Evolutionary conservation across 2,113 vertebrate species (phyloP).

Genomic region (Corythaixoides concolor): DNA sequence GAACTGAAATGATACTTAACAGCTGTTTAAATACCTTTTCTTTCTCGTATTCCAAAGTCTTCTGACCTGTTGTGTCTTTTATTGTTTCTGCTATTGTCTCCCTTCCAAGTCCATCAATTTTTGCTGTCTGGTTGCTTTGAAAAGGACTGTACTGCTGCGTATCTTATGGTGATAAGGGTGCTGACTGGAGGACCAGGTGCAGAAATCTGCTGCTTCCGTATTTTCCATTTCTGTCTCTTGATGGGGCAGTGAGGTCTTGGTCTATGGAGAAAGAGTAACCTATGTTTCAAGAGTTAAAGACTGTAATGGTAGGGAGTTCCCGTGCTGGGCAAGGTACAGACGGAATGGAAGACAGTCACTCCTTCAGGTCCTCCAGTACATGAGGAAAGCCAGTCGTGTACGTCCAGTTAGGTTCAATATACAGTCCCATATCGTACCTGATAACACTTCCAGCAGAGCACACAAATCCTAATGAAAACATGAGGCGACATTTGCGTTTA

Average conservation of each 20-base stretch:
- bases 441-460: neutral
- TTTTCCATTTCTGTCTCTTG: neutral
- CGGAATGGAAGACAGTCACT: neutral
- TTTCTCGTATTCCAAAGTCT: neutral
- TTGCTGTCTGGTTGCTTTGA: neutral
- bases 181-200: neutral
- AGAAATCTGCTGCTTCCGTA: neutral
- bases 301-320: neutral
- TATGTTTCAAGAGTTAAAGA: neutral
- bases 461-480: neutral
- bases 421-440: neutral
- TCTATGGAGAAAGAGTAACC: neutral
- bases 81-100: neutral
- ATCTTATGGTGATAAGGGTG: neutral
- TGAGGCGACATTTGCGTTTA: neutral
- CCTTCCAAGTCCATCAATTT: neutral
- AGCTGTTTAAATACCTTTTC: neutral
- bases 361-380: neutral
- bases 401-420: neutral
- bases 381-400: fast-evolving
- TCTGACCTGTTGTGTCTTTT: neutral
- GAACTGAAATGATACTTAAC: neutral
- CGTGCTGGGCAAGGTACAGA: neutral
- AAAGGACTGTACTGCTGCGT: neutral
- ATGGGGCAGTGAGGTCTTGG: neutral